phyloP scores from a whole-genome alignment of 2,797 vertebrate genomes.

The Echiichthys vipera region DNA sequence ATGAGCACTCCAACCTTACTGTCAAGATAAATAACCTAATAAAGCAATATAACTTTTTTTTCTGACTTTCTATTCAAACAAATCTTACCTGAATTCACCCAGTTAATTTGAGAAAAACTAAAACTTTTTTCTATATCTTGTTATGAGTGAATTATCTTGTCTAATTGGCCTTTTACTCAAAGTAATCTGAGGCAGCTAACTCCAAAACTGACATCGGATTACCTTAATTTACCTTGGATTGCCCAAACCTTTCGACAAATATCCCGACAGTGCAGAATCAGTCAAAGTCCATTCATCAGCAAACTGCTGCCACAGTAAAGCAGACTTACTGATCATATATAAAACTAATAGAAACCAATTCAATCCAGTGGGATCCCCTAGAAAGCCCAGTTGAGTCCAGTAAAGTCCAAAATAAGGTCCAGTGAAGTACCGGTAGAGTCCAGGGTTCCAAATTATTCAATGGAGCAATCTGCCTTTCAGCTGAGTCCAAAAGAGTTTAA shows the following conservation, averaged over 20 bases:
- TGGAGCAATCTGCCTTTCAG: constrained; percentile 19
- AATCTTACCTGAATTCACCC: background rate
- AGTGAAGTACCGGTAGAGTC: constrained; percentile 34
- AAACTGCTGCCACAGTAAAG: constrained; percentile 26
- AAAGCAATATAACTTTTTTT: background rate
- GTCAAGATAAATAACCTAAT: constrained; percentile 44
- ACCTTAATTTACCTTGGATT: constrained; percentile 14
- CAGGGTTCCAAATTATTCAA: constrained; percentile 19
- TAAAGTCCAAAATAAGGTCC: constrained; percentile 55
- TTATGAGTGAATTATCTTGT: constrained; percentile 34
- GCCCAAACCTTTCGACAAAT: constrained; percentile 1
- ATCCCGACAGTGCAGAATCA: constrained; percentile 27
- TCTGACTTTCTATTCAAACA: background rate
- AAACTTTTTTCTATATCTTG: background rate
- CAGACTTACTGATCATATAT: constrained; percentile 6
- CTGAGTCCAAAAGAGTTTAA: constrained; percentile 34
- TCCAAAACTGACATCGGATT: constrained; percentile 14
- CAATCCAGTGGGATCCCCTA: constrained; percentile 16
- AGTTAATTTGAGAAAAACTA: constrained; percentile 2
- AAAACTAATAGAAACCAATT: constrained; percentile 14
- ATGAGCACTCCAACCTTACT: background rate
- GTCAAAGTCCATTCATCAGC: constrained; percentile 52
- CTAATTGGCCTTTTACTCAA: constrained; percentile 4
- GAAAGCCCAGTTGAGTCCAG: constrained; percentile 46
- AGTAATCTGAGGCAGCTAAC: constrained; percentile 4